A percentile compares a stretch with the other conserved stretches of the same genome.
Evolutionary conservation across 2,113 vertebrate genomes (phyloP).

Genomic region (Festucalex cinctus): DNA sequence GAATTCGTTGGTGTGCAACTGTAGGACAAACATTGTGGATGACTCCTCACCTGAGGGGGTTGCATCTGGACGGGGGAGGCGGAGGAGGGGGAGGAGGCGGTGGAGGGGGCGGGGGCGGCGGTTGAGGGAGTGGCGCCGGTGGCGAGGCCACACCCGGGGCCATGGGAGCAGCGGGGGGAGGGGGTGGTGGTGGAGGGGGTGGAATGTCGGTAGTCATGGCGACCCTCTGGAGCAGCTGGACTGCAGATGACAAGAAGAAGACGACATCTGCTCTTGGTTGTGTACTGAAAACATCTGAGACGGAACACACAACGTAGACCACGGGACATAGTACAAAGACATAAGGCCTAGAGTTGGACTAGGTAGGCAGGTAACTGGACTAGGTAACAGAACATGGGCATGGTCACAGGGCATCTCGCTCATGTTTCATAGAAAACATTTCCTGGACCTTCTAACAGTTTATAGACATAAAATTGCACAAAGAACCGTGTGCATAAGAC

Average conservation of each 20-base stretch:
- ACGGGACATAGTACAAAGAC: neutral
- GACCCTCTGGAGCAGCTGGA: conserved; percentile 64
- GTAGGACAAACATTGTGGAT: no score
- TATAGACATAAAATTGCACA: no score
- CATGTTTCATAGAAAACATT: no score
- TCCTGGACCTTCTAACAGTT: no score
- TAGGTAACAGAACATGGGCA: no score
- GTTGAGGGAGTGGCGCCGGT: conserved; percentile 65
- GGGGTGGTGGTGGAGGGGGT: conserved; percentile 41
- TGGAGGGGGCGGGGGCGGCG: conserved; percentile 68
- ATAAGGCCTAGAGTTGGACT: no score
- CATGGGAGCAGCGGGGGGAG: conserved; percentile 20
- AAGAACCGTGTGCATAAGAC: no score
- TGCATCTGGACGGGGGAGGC: conserved; percentile 74
- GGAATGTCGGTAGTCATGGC: conserved; percentile 6
- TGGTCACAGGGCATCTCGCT: no score
- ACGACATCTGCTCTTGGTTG: neutral
- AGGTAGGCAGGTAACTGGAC: no score
- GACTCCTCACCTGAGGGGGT: conserved; percentile 75
- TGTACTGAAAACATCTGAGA: neutral
- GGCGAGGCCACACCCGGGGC: conserved; percentile 64
- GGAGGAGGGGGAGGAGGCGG: conserved; percentile 71
- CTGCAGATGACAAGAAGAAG: conserved; percentile 47
- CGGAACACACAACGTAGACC: neutral
- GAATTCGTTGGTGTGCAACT: no score